Percentiles rank a stretch among this genome's conserved stretches.
Conservation (phyloP, 2,888 invertebrate species). For the Bellardia bayeri region DNA sequence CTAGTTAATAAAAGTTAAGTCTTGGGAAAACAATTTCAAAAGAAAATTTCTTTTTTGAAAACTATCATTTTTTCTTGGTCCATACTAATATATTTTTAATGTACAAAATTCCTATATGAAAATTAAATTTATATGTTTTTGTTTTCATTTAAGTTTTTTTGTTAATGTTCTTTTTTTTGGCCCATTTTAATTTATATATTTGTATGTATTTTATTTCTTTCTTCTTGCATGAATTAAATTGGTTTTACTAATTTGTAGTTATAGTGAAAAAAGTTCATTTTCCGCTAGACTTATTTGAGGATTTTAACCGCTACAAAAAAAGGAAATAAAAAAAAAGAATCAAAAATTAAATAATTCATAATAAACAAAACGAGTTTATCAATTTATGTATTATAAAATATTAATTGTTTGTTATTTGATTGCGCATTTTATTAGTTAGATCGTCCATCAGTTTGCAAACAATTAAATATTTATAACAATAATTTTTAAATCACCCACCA, state of each 20-base stretch:
- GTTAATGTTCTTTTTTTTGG: not conserved
- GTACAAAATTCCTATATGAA: too few species aligned
- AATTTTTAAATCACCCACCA: not conserved
- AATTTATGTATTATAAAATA: constrained; percentile 6
- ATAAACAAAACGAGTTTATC: not conserved
- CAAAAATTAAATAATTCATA: constrained; percentile 30
- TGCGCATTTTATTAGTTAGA: constrained; percentile 5
- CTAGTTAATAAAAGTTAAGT: too few species aligned
- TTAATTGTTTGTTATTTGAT: constrained; percentile 16
- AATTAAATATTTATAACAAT: constrained; percentile 37
- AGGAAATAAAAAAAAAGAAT: not conserved
- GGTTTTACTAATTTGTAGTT: constrained; percentile 1
- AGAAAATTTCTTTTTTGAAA: too few species aligned
- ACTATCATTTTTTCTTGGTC: too few species aligned
- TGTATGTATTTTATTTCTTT: not conserved
- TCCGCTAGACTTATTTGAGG: constrained; percentile 41
- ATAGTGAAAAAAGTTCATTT: constrained; percentile 32
- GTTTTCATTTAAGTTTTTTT: too few species aligned
- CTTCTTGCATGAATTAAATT: constrained; percentile 10
- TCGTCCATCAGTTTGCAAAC: constrained; percentile 26
- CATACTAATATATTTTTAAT: too few species aligned
- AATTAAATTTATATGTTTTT: too few species aligned
- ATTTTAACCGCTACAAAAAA: not conserved
- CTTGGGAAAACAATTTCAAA: too few species aligned
- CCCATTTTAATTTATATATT: not conserved